Evolutionary conservation across 2,888 invertebrate species (phyloP), one percentile per base, ranked within the genome.

Genomic region (Platycheirus albimanus): DNA sequence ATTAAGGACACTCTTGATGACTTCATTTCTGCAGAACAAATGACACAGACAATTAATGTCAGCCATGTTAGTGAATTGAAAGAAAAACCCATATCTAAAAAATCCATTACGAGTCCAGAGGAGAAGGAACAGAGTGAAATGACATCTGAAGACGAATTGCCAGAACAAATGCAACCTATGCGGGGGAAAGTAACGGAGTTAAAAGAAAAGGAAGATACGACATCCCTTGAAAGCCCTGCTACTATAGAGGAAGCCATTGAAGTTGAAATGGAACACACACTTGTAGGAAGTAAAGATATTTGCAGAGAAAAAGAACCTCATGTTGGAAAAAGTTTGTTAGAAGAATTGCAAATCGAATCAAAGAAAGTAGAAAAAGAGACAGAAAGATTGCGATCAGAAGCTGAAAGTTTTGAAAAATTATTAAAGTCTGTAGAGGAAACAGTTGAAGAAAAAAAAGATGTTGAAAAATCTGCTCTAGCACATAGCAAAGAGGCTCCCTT

Each of bases 121-220:
- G 89, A 90, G 70, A 88, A 88, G 67, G 88, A 88, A 78, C 64
- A 86, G 6, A 88, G 90, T 58, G 88, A 89, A n/a, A 87, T 89
- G n/a, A 88, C 91, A 85, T 91, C 92, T 86, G 88, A 92, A 76
- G 88, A 91, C 61, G 87, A 91, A 56, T 83, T 91, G 47, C 90
- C 90, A 0, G 87, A 84, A 2, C 88, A 88, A 56, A 66, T 86
- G 33, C 85, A 79, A 5, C 85, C 81, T 2, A 77, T 85, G n/a
- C 51, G 85, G 24, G 51, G 77, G 11, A 80, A 84, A 17, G 61
- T 79, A 1, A 71, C 86, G 0, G 86, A 86, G 51, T 30, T 86
- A 0, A 90, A 87, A 61, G 88, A 90, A 0, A 87, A 86, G 0
- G 89, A 89, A 49, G 90, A 90, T 7, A 88, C 89, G 0, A 80